Conservation (phyloP, 2,113 vertebrate genomes). For the Okapia johnstoni region DNA sequence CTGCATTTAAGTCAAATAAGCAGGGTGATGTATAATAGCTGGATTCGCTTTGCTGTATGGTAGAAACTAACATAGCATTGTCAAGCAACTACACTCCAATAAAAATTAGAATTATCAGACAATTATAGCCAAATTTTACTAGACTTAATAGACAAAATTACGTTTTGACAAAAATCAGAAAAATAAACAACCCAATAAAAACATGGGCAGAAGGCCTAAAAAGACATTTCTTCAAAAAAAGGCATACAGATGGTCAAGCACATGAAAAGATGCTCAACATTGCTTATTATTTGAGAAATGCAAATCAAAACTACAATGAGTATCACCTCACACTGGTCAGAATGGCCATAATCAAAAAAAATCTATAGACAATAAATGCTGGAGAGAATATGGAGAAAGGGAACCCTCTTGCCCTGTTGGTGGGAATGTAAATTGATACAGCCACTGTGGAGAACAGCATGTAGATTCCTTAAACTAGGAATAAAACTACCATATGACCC, state of each 20-base stretch:
- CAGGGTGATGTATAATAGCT: background rate
- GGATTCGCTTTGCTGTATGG: background rate
- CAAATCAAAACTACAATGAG: background rate
- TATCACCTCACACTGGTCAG: background rate
- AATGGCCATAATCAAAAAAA: background rate
- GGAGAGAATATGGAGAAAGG: background rate
- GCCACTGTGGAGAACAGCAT: background rate
- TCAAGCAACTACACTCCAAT: background rate
- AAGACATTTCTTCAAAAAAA: background rate
- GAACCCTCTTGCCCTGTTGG: background rate
- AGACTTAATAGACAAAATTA: background rate
- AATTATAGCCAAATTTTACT: background rate
- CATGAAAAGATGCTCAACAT: background rate
- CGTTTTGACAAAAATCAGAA: background rate
- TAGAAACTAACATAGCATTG: background rate
- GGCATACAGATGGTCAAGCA: background rate
- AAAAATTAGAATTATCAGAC: background rate
- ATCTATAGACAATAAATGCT: background rate
- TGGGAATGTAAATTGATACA: background rate
- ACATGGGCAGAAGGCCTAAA: background rate
- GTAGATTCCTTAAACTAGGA: background rate
- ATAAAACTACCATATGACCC: background rate
- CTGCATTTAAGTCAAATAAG: background rate
- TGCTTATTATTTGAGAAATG: background rate
- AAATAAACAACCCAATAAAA: background rate